Percentiles rank a stretch among this genome's conserved stretches.
Conservation (phyloP, 2,797 vertebrate species). For the Mycteria americana region DNA sequence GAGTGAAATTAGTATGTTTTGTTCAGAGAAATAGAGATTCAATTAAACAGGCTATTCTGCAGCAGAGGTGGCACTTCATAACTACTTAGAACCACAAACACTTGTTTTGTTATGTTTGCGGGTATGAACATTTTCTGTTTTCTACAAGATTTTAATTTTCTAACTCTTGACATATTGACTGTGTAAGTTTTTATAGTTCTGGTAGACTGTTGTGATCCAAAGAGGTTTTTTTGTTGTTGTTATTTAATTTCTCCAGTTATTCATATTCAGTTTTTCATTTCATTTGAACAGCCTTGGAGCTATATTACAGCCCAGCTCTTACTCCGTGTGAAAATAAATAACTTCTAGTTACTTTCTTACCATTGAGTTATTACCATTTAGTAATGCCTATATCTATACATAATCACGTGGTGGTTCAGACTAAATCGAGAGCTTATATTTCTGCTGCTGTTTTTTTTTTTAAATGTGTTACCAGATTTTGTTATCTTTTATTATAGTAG, state of each 20-base stretch:
- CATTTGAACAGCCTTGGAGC: neutral
- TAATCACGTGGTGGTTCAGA: neutral
- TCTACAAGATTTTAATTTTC: neutral
- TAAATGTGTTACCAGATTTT: neutral
- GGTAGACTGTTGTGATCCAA: neutral
- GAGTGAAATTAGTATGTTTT: neutral
- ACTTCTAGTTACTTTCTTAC: neutral
- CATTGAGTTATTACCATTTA: neutral
- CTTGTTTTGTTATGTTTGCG: neutral
- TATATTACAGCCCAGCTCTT: neutral
- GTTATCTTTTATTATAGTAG: neutral
- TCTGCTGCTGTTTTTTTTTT: neutral
- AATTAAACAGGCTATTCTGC: neutral
- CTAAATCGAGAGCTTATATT: neutral
- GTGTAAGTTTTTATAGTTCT: neutral
- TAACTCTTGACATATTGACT: neutral
- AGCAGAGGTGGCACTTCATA: neutral
- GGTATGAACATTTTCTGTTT: neutral
- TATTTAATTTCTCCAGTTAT: neutral
- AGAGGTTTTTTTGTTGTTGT: neutral
- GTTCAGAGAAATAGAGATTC: neutral
- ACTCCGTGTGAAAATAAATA: neutral
- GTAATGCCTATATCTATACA: neutral
- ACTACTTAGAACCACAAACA: neutral
- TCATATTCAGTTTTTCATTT: neutral